Base-by-base conservation (phyloP, 2,113 vertebrate species). In the Malurus melanocephalus region DNA sequence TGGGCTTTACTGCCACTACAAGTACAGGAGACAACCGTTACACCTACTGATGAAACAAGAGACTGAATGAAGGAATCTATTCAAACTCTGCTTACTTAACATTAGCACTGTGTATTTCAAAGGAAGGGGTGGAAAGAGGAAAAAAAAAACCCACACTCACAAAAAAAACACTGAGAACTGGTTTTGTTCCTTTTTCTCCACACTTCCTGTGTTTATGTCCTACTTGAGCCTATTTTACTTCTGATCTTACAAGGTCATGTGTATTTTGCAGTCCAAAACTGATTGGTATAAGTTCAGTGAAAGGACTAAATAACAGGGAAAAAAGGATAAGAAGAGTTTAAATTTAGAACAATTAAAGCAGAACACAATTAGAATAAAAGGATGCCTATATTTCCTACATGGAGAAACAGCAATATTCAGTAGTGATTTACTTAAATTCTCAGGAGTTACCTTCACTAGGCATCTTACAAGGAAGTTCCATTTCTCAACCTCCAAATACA, bases 1-100 rank as follows among this genome's bases (percentile, higher is more conserved):
- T 65, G 83, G 81, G 86, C 56, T 28, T 90, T 76, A 52, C 62
- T 86, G 78, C 81, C 24, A 76, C 30, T 16, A 12, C 68, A 68
- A 51, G 48, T 40, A 81, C 59, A 80, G 87, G 72, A 77, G 83
- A 65, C 71, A 92, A 69, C 80, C n/a, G 56, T 94, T 94, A 90
- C 65, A 87, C 68, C 65, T 78, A 51, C 72, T 14, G 40, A 71
- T 66, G 71, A 65, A 11, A 52, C 83, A 90, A 93, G 60, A 65
- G 32, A 24, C 48, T 40, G 69, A 73, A 87, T 77, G 69, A 88
- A 87, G 42, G 91, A 55, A 83, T 80, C 62, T 24, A 60, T 85
- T 89, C 75, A 95, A 80, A 64, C 82, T 35, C 67, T 60, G 64
- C 64, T 85, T 89, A 52, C 77, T 90, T 51, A 87, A 89, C 52